Evolutionary conservation across 2,113 vertebrate genomes (phyloP).

Genomic region (Antigone vipio): DNA sequence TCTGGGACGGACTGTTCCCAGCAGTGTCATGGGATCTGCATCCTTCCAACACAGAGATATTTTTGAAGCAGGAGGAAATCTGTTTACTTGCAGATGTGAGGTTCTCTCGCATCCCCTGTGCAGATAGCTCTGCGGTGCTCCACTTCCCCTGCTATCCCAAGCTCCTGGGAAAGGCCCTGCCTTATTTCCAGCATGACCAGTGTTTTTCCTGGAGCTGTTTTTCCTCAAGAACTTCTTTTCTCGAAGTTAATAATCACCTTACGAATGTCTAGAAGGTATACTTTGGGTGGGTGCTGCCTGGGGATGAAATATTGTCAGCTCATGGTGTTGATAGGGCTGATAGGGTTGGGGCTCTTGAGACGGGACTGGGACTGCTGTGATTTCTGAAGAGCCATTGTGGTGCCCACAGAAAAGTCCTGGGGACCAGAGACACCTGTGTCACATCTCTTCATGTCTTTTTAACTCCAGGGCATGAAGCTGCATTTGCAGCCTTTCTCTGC

Average conservation of each 20-base stretch:
- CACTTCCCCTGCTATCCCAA: not conserved
- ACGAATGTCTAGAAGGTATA: not conserved
- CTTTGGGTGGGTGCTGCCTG: not conserved
- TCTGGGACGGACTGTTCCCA: not conserved
- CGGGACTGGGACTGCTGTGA: not conserved
- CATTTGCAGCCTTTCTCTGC: slow-evolving; percentile 95
- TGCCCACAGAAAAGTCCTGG: not conserved
- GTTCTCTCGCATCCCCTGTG: not conserved
- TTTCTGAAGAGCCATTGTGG: not conserved
- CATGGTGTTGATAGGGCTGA: not conserved
- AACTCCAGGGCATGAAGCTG: slow-evolving; percentile 89
- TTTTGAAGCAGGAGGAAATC: slow-evolving; percentile 8
- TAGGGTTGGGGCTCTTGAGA: not conserved
- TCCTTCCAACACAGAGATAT: not conserved
- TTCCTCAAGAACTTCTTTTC: not conserved
- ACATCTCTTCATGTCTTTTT: not conserved
- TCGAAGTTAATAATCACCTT: not conserved
- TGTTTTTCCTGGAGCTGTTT: not conserved
- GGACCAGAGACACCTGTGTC: not conserved
- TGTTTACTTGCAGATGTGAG: slow-evolving; percentile 24
- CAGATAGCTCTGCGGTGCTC: not conserved
- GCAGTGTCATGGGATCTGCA: not conserved
- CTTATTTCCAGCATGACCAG: not conserved
- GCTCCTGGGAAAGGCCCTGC: not conserved
- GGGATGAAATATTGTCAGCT: not conserved